Evolutionary conservation across 2,113 vertebrate genomes (phyloP).

Genomic region (Forbesichthys papilliferus): DNA sequence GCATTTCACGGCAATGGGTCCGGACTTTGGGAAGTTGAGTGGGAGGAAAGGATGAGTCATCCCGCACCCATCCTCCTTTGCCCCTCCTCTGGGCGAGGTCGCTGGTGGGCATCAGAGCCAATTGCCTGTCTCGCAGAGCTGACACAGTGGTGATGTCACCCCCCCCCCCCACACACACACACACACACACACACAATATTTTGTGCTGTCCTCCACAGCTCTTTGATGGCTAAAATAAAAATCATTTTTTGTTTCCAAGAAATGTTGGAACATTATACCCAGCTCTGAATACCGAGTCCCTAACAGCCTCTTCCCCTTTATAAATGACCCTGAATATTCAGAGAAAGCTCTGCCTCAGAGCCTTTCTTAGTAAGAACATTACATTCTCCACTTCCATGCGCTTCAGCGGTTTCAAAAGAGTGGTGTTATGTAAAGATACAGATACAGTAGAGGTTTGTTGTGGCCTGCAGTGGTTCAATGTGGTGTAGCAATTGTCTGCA

Average conservation of each 20-base stretch:
- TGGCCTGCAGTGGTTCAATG: no score
- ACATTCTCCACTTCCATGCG: not conserved
- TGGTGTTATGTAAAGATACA: not conserved
- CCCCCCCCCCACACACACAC: not conserved
- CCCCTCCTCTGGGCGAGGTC: slow-evolving; percentile 4
- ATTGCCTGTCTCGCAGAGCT: slow-evolving; percentile 20
- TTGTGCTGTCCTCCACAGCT: not conserved
- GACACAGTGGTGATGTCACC: slow-evolving; percentile 50
- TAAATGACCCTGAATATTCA: not conserved
- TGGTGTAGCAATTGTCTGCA: no score
- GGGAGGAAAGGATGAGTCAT: slow-evolving; percentile 55
- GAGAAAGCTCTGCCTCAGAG: not conserved
- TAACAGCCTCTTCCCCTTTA: no score
- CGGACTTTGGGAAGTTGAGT: slow-evolving; percentile 32
- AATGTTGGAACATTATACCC: not conserved
- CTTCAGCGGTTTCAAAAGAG: not conserved
- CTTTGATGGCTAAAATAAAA: slow-evolving; percentile 9
- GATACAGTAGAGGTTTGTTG: no score
- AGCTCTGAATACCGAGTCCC: no score
- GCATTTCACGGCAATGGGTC: slow-evolving; percentile 13
- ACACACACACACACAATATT: not conserved
- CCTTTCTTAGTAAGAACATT: not conserved
- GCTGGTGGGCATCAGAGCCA: slow-evolving; percentile 33
- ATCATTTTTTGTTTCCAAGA: slow-evolving; percentile 12
- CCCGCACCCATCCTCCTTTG: slow-evolving; percentile 36